These are phyloP conservation scores for Drosophila ficusphila DNA, from an alignment of 1,140 invertebrate genomes.

Conservation along the genomic window DNA sequence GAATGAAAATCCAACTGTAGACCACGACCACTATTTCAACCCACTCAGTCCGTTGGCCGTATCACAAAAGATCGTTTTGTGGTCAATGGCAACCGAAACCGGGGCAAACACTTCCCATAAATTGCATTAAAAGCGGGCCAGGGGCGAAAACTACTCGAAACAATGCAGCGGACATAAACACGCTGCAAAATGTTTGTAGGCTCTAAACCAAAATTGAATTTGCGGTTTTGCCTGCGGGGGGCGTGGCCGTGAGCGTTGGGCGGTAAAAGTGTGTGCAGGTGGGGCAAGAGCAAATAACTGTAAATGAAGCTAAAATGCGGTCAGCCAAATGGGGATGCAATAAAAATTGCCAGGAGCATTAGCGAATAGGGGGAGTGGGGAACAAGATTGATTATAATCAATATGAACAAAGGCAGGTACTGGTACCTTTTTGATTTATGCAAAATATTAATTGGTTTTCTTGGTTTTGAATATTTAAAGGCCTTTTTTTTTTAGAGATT, in stretches of 20 bases:
- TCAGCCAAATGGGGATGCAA: conserved; percentile 48
- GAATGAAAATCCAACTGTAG: conserved; percentile 17
- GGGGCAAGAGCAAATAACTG: conserved; percentile 64
- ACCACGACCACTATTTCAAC: background rate
- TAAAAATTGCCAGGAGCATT: conserved; percentile 12
- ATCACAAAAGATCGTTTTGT: conserved; percentile 68
- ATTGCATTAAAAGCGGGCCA: conserved; percentile 61
- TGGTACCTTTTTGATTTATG: background rate
- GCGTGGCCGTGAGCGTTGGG: conserved; percentile 12
- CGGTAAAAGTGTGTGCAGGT: conserved; percentile 11
- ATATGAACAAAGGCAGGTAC: background rate
- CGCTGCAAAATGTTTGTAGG: conserved; percentile 65
- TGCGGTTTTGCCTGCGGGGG: conserved; percentile 51
- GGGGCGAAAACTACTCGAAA: conserved; percentile 20
- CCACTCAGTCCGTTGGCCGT: background rate
- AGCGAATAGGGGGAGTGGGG: background rate
- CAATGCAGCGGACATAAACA: conserved; percentile 52
- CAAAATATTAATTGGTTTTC: background rate
- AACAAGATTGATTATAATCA: conserved; percentile 15
- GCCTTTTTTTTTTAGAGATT: background rate
- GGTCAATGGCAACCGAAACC: conserved; percentile 55
- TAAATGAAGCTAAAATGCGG: conserved; percentile 78
- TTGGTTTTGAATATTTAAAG: background rate
- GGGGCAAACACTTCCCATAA: conserved; percentile 73
- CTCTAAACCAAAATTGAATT: conserved; percentile 76